Evolutionary conservation across 1,140 invertebrate species (phyloP), one percentile per base, ranked within the genome.

Genomic region (Drepana arcuata): DNA sequence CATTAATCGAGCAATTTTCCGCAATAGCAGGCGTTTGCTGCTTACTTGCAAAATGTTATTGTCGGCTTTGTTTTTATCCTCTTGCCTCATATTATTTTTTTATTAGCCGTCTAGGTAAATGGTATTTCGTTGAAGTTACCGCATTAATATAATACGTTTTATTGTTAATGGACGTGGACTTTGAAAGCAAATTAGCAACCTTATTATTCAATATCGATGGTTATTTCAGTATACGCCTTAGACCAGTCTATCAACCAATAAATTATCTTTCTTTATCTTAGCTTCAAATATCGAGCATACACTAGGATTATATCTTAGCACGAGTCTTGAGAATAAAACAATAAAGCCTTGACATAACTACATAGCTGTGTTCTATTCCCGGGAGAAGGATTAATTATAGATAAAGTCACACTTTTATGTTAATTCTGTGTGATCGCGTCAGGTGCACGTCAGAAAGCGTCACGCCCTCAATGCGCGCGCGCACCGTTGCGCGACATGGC

Each of bases 131-230:
- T 44, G 40, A 45, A 34, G 27, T 15, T 27, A 41, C 41, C n/a
- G n/a, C n/a, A 34, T 12, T 43, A 21, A 16, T 35, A 41, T 44
- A 48, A 51, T 42, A 56, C 47, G 41, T 39, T 41, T 51, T 56
- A 28, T 42, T 41, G 33, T 47, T 33, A 37, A 16, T 29, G 40
- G 14, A 24, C 40, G 34, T 48, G 37, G 52, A 48, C 46, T 57
- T 46, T 44, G 44, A 56, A 42, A 28, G 40, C 23, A 36, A 45
- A 43, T 48, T 44, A 36, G 18, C 26, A 23, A 31, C 31, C 43
- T 46, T 52, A 48, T 57, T 52, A 48, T 57, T 52, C 47, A 43
- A 52, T 57, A 57, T 46, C 45, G 30, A 31, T 51, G 39, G 49
- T 41, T 50, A 33, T 40, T 43, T 46, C 38, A 25, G 26, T 47